Evolutionary conservation across 2,888 invertebrate species (phyloP), one percentile per base, ranked within the genome.

Genomic region (Tenthredo notha): DNA sequence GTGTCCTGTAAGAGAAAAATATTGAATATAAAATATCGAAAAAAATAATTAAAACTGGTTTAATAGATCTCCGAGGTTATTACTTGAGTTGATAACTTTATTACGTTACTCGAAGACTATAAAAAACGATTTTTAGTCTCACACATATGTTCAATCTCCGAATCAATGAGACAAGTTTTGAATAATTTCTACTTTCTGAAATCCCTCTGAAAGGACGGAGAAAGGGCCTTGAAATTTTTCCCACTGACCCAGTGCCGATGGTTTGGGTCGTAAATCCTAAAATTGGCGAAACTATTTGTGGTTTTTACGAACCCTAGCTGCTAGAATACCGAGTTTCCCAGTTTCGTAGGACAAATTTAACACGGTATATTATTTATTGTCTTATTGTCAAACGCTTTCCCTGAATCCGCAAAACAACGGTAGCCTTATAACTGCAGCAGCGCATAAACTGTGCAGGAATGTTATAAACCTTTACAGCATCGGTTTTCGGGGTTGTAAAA

Each of bases 1-100:
- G 90, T 91, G 85, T 92, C 92, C 92, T 92, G 88, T 15, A 61
- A 80, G 0, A 54, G 29, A 21, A n/a, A 43, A 74, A 15, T 2
- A 25, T 54, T 54, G 54, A 54, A n/a, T 54, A n/a, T n/a, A 54
- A n/a, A n/a, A n/a, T 7, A 18, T n/a, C n/a, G 50, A 1, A 50
- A n/a, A n/a, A 7, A 54, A n/a, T 54, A 54, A 54, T 54, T n/a
- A 7, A 0, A 54, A 54, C 18, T 18, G 1, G 54, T 7, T n/a
- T n/a, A 54, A 54, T n/a, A 54, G n/a, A 54, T 54, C 54, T 7
- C 18, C 6, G n/a, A 54, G 6, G 1, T 54, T 54, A n/a, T 18
- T 50, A 50, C 50, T 6, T 5, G 50, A 50, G 50, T n/a, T 1
- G 6, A 7, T 54, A 6, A 54, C 18, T n/a, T 29, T 7, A n/a